These are phyloP conservation scores for Craterocephalus amniculus DNA, from an alignment of 2,797 vertebrate species.

Conservation along the genomic window DNA sequence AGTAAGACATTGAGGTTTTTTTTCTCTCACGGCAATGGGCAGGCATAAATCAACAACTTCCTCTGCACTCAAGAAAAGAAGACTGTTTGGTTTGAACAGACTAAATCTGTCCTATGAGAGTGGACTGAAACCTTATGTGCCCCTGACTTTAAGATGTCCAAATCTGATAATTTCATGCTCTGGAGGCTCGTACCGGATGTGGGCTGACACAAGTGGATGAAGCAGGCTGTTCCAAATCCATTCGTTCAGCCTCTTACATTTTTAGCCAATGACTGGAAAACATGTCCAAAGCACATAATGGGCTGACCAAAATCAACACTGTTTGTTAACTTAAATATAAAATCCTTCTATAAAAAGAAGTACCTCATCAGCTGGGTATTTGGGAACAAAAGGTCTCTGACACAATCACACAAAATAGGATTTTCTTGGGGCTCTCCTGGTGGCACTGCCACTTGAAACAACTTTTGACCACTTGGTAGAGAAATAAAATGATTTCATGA, in stretches of 20 bases:
- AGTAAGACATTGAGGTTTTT: neutral
- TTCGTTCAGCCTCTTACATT: slow-evolving; percentile 23
- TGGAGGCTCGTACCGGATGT: slow-evolving; percentile 17
- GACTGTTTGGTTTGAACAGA: slow-evolving; percentile 20
- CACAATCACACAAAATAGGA: slow-evolving; percentile 32
- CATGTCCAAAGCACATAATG: slow-evolving; percentile 44
- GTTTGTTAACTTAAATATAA: slow-evolving; percentile 32
- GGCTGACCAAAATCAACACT: slow-evolving; percentile 53
- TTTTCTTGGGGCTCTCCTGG: slow-evolving; percentile 10
- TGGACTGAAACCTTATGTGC: slow-evolving; percentile 8
- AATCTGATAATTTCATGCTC: slow-evolving; percentile 43
- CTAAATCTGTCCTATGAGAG: slow-evolving; percentile 12
- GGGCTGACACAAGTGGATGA: slow-evolving; percentile 39
- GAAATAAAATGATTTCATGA: slow-evolving; percentile 42
- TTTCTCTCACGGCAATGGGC: neutral
- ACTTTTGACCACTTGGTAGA: slow-evolving; percentile 29
- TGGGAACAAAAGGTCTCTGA: slow-evolving; percentile 10
- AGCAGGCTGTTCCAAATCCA: slow-evolving; percentile 43
- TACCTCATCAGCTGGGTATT: slow-evolving; percentile 12
- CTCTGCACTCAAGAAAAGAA: slow-evolving; percentile 9
- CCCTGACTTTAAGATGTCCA: slow-evolving; percentile 24
- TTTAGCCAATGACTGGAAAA: slow-evolving; percentile 47
- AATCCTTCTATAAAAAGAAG: slow-evolving; percentile 35
- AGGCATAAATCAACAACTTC: neutral
- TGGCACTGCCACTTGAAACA: slow-evolving; percentile 26